These are phyloP conservation scores for Prolemur simus DNA, from an alignment of 2,113 vertebrate genomes.

Conservation along the genomic window DNA sequence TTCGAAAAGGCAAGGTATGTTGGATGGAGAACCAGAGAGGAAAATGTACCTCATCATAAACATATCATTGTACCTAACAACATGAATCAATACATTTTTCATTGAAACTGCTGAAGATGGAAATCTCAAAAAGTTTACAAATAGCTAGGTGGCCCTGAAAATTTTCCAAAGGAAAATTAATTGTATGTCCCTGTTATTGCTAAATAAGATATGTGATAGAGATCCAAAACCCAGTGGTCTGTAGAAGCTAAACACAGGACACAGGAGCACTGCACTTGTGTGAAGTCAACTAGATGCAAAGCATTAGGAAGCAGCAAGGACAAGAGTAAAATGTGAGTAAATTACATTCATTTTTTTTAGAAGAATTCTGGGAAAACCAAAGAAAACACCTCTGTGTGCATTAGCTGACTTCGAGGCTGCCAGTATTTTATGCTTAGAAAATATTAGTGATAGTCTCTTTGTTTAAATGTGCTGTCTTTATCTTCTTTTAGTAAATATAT, in stretches of 20 bases:
- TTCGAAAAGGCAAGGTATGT: neutral
- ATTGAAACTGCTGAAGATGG: neutral
- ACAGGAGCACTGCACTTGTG: neutral
- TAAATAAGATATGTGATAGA: neutral
- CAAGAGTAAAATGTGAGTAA: neutral
- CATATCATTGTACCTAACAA: neutral
- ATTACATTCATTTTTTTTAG: neutral
- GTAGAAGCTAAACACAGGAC: neutral
- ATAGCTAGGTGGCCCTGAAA: neutral
- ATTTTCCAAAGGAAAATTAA: neutral
- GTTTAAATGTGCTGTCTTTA: neutral
- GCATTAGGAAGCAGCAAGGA: neutral
- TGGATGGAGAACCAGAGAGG: neutral
- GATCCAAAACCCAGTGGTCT: neutral
- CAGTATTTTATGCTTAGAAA: neutral
- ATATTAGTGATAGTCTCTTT: neutral
- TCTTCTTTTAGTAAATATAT: neutral
- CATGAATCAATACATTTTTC: neutral
- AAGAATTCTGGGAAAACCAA: neutral
- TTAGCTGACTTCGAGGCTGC: neutral
- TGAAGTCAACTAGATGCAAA: neutral
- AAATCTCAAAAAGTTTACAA: neutral
- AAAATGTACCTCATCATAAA: neutral
- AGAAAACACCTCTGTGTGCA: neutral
- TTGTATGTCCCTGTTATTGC: neutral